phyloP scores from a whole-genome alignment of 2,113 vertebrate genomes.

The Oncorhynchus keta region DNA sequence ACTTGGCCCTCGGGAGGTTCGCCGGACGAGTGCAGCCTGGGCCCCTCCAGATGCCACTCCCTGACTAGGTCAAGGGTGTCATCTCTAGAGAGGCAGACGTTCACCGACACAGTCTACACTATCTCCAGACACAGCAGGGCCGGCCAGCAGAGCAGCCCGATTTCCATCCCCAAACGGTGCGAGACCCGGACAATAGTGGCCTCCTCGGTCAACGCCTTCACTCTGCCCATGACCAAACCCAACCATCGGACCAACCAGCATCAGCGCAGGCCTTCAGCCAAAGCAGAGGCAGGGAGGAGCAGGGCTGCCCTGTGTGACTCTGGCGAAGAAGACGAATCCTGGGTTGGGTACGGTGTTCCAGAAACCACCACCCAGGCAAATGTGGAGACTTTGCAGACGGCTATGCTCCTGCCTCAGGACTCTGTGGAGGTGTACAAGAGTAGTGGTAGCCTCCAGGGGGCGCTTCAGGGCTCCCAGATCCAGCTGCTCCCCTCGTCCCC shows the following conservation, averaged over 20 bases:
- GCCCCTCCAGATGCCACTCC: constrained; percentile 50
- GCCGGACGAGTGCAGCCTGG: constrained; percentile 17
- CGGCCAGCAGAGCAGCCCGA: constrained; percentile 3
- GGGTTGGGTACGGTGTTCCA: not conserved
- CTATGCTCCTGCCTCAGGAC: constrained; percentile 31
- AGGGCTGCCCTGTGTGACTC: constrained; percentile 37
- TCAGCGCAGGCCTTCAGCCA: constrained; percentile 38
- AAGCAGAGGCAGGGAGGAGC: constrained; percentile 34
- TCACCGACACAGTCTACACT: constrained; percentile 82
- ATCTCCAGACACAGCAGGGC: constrained; percentile 65
- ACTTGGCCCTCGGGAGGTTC: constrained; percentile 70
- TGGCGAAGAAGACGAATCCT: constrained; percentile 19
- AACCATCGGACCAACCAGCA: constrained; percentile 53
- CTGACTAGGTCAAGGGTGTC: constrained; percentile 31
- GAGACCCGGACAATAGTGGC: constrained; percentile 73
- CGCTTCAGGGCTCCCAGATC: constrained; percentile 55
- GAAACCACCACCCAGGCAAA: constrained; percentile 38
- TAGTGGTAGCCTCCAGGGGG: constrained; percentile 75
- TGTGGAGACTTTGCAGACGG: constrained; percentile 36
- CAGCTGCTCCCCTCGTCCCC: constrained; percentile 48
- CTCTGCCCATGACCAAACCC: constrained; percentile 72
- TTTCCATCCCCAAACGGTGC: constrained; percentile 59
- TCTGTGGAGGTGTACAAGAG: constrained; percentile 69
- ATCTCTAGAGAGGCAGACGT: constrained; percentile 53
- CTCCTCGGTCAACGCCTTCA: constrained; percentile 80